Percentiles rank a stretch among this genome's conserved stretches.
phyloP scores from a whole-genome alignment of 2,888 invertebrate genomes.

The Caenorhabditis panamensis region DNA sequence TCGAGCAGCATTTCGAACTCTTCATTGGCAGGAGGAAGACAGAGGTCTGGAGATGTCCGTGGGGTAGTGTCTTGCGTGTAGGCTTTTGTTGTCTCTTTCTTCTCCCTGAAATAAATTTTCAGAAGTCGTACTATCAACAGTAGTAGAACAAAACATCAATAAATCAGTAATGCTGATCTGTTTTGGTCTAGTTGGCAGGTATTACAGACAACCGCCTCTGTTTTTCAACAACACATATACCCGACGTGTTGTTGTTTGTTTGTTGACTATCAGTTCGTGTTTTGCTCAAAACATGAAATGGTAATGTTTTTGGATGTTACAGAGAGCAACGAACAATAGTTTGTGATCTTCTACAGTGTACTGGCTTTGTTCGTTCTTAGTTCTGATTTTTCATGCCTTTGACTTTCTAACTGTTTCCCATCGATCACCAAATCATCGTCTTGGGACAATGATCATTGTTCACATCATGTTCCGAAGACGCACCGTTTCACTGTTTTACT shows the following conservation, averaged over 20 bases:
- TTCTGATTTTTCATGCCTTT: not conserved
- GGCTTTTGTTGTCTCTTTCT: constrained; percentile 24
- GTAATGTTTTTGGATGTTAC: not conserved
- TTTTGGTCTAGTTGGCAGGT: not conserved
- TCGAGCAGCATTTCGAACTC: constrained; percentile 68
- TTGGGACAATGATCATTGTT: constrained; percentile 10
- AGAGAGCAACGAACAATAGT: not conserved
- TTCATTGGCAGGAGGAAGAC: constrained; percentile 16
- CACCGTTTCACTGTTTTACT: not conserved
- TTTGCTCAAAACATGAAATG: not conserved
- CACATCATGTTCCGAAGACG: not conserved
- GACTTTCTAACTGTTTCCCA: not conserved
- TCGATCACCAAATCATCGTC: not conserved
- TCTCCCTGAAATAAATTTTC: constrained; percentile 48
- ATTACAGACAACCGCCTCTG: not conserved
- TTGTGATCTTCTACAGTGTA: too few species aligned
- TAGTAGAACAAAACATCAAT: not conserved
- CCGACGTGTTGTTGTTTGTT: not conserved
- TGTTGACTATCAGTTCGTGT: not conserved
- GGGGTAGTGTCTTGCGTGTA: constrained; percentile 41
- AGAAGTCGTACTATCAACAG: too few species aligned
- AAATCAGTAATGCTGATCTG: not conserved
- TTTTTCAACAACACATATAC: not conserved
- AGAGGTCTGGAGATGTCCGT: constrained; percentile 49
- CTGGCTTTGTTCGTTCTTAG: too few species aligned